Base-by-base conservation (phyloP, 2,888 invertebrate genomes). In the Caenorhabditis becei region DNA sequence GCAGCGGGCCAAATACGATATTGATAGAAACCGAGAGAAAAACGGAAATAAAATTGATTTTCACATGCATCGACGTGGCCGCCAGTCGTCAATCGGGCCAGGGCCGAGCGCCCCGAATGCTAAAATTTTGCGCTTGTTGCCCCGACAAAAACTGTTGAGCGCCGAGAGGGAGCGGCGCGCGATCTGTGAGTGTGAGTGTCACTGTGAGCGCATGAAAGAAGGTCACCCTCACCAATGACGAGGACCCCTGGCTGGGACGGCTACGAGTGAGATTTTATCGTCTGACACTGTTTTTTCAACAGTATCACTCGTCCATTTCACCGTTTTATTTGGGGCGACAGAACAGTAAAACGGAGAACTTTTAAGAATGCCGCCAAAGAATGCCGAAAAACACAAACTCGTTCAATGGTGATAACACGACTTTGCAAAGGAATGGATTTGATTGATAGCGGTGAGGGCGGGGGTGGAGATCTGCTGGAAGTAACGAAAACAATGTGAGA, bases 11-110 rank as follows among this genome's bases (percentile, higher is more conserved):
- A 65, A 75, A 75, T 75, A 75, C 75, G 75, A 75, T 75, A 75
- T 75, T 75, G 75, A 75, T 75, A 75, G 66, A 75, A 69, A 69
- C 75, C 75, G 77, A 77, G 63, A 70, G 70, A 70, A 77, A 70
- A 77, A 77, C 59, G 63, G 65, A 77, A 77, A 70, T 65, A 70
- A 70, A 70, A 77, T 77, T 77, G 77, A 77, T 77, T 77, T 70
- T 77, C 77, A 70, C 77, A 77, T 77, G 26, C 41, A 77, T 63
- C 69, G 51, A 65, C 70, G 63, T 77, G 62, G 53, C 69, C 54
- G 49, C 66, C 59, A 14, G 24, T 37, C 44, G 61, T 53, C 23
- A 37, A 28, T 28, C 59, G 63, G 53, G 28, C 41, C 28, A 37
- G 18, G 44, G 54, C 23, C 53, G 20, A 47, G 53, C 23, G 41